These are phyloP conservation scores for Gymnoscelis rufifasciata DNA, from an alignment of 2,888 invertebrate species.

Conservation along the genomic window DNA sequence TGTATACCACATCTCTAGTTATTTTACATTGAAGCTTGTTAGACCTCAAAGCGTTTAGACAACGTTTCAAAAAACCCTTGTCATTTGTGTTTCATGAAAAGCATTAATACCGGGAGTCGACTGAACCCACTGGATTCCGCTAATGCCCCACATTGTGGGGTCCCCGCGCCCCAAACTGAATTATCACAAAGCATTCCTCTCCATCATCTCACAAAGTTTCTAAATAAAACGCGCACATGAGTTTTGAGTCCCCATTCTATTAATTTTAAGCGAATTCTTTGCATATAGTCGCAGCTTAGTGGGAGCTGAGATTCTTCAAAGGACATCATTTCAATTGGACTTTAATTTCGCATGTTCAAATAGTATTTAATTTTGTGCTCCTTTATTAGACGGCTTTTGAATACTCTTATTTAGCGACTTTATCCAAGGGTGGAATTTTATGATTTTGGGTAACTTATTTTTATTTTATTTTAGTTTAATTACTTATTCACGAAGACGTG, in stretches of 20 bases:
- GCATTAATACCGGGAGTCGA: not conserved
- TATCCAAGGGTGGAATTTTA: no score
- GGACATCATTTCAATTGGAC: no score
- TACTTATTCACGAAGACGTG: no score
- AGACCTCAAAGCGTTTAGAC: not conserved
- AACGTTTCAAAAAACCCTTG: not conserved
- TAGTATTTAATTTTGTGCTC: no score
- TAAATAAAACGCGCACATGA: conserved; percentile 29
- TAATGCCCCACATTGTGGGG: conserved; percentile 37
- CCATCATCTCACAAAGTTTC: conserved; percentile 27
- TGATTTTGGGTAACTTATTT: no score
- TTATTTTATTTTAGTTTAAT: no score
- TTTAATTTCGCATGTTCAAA: no score
- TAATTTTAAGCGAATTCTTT: conserved; percentile 60
- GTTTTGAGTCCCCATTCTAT: conserved; percentile 50
- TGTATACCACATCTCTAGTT: no score
- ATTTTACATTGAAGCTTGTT: not conserved
- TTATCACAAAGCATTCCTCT: conserved; percentile 30
- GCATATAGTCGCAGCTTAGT: no score
- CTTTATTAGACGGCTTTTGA: no score
- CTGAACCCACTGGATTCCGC: conserved; percentile 19
- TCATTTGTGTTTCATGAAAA: not conserved
- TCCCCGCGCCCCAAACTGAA: conserved; percentile 25
- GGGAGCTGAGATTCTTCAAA: no score
- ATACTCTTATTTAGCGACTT: no score